phyloP scores from a whole-genome alignment of 2,113 vertebrate species.

The Hyperoodon ampullatus region DNA sequence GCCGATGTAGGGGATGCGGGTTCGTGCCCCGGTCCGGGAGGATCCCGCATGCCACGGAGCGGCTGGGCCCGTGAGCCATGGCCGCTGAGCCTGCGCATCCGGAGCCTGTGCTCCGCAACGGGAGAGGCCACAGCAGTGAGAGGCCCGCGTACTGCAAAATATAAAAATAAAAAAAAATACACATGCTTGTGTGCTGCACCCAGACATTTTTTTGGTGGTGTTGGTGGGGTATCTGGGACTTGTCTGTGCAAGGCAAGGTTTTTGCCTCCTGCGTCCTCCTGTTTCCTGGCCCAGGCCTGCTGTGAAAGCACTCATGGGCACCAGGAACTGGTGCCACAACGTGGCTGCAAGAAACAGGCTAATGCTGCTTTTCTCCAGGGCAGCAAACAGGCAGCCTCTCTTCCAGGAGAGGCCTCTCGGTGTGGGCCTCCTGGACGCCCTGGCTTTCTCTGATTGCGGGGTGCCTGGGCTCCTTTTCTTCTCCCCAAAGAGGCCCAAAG shows the following conservation, averaged over 20 bases:
- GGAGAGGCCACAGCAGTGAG: too few relatives aligned
- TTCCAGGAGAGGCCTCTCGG: background rate
- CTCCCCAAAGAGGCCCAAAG: background rate
- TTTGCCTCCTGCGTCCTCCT: background rate
- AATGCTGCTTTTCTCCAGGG: background rate
- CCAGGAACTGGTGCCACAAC: background rate
- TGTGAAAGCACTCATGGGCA: background rate
- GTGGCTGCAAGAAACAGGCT: background rate
- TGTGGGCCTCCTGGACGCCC: background rate
- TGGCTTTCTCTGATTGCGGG: background rate
- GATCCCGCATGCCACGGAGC: too few relatives aligned
- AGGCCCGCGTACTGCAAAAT: too few relatives aligned
- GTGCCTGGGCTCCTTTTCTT: background rate
- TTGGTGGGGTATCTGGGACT: background rate
- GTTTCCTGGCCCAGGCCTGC: background rate
- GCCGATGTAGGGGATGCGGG: too few relatives aligned
- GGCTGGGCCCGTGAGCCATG: too few relatives aligned
- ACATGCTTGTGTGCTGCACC: background rate
- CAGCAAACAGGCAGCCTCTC: background rate
- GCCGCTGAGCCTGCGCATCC: too few relatives aligned
- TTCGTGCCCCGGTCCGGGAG: too few relatives aligned
- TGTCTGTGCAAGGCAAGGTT: background rate
- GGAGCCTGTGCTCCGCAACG: too few relatives aligned
- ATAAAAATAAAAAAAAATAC: background rate
- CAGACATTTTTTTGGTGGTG: background rate